Conservation (phyloP, 1,140 invertebrate genomes). For the Drosophila nasuta region DNA sequence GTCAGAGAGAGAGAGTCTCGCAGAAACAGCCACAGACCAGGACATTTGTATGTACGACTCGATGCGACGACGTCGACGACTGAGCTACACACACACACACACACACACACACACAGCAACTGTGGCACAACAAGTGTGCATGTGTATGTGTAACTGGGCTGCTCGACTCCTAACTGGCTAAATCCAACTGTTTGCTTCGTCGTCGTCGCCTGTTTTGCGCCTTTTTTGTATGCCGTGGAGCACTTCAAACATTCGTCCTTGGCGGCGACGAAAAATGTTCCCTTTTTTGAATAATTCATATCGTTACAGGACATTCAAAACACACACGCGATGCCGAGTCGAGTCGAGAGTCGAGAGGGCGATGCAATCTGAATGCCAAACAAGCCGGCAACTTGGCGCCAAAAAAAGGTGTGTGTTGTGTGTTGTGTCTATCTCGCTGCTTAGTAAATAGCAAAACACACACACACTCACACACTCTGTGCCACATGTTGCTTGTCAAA, state of each 20-base stretch:
- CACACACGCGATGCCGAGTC: slow-evolving; percentile 65
- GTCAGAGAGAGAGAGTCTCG: slow-evolving; percentile 23
- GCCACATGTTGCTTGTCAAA: slow-evolving; percentile 78
- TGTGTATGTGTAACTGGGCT: slow-evolving; percentile 44
- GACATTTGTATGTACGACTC: slow-evolving; percentile 79
- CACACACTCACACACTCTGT: no score
- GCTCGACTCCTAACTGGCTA: slow-evolving; percentile 66
- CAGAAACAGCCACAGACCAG: slow-evolving; percentile 44
- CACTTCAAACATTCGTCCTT: slow-evolving; percentile 83
- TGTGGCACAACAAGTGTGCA: slow-evolving; percentile 6
- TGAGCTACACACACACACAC: no score
- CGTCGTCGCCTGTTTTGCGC: slow-evolving; percentile 38
- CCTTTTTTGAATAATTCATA: slow-evolving; percentile 84
- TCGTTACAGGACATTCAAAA: slow-evolving; percentile 84
- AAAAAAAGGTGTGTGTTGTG: slow-evolving; percentile 21
- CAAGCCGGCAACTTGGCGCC: slow-evolving; percentile 38
- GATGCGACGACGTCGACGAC: slow-evolving; percentile 44
- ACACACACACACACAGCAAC: slow-evolving; percentile 51
- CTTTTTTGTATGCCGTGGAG: slow-evolving; percentile 82
- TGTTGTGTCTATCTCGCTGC: background rate
- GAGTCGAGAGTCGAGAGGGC: slow-evolving; percentile 22
- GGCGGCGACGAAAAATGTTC: slow-evolving; percentile 75
- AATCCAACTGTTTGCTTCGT: slow-evolving; percentile 61
- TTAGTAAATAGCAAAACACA: background rate
- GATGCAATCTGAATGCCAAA: slow-evolving; percentile 84